Conservation (phyloP, 2,113 vertebrate species). For the Apteryx mantelli region DNA sequence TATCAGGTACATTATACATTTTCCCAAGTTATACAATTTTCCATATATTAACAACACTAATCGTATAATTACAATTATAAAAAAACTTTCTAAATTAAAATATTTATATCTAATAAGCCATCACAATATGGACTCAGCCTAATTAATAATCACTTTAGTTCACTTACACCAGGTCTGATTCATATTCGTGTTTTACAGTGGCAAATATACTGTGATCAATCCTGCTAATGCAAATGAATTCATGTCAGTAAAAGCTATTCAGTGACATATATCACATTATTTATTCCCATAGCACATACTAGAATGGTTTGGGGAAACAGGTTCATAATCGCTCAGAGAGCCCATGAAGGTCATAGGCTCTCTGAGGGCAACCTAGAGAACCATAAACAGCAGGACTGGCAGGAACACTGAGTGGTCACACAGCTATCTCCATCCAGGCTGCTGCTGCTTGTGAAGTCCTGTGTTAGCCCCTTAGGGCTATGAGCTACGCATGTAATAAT, state of each 20-base stretch:
- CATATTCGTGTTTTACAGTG: not conserved
- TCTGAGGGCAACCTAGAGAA: not conserved
- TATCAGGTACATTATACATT: not conserved
- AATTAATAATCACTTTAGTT: not conserved
- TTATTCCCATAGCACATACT: not conserved
- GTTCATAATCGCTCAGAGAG: not conserved
- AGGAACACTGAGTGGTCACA: not conserved
- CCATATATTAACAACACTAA: not conserved
- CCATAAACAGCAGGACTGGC: not conserved
- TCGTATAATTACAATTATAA: not conserved
- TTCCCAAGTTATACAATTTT: not conserved
- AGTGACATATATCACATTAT: not conserved
- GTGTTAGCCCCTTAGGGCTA: accelerated
- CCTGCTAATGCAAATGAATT: not conserved
- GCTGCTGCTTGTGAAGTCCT: not conserved
- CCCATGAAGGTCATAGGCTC: too few relatives aligned
- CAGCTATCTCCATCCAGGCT: not conserved
- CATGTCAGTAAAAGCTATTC: not conserved
- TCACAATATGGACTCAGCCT: not conserved
- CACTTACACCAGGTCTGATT: not conserved
- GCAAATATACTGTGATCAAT: not conserved
- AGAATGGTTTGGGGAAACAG: not conserved
- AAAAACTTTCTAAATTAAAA: not conserved
- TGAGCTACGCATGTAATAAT: not conserved
- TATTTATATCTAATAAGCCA: not conserved